Conservation (phyloP, 2,113 vertebrate species). For the Phalacrocorax pelagicus region DNA sequence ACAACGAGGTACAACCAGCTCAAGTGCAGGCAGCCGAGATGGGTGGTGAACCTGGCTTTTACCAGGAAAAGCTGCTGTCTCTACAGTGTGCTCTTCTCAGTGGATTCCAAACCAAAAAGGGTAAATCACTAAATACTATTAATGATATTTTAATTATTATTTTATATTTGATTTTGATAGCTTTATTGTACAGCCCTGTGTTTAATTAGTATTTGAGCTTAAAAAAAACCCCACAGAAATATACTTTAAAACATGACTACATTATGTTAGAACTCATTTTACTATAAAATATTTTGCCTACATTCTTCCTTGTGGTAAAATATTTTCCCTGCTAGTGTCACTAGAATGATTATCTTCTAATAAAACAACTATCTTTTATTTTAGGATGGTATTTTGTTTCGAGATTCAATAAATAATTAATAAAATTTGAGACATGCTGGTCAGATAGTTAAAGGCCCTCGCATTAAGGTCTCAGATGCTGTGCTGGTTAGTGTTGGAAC, state of each 20-base stretch:
- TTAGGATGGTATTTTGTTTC: background rate
- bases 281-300: background rate
- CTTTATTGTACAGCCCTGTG: background rate
- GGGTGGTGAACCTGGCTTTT: background rate
- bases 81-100: background rate
- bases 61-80: background rate
- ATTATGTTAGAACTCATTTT: background rate
- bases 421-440: background rate
- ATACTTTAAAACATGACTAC: background rate
- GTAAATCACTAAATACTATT: background rate
- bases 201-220: background rate
- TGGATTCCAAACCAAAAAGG: background rate
- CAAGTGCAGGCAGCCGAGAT: background rate
- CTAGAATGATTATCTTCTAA: background rate
- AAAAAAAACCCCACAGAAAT: fast-evolving
- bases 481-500: background rate
- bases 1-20: background rate
- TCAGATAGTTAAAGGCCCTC: background rate
- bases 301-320: background rate
- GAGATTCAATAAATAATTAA: background rate
- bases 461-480: background rate
- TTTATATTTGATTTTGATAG: background rate
- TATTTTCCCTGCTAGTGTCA: background rate
- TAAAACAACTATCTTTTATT: background rate
- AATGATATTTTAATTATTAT: background rate